phyloP scores from a whole-genome alignment of 1,140 invertebrate species.

The Marisa cornuarietis region DNA sequence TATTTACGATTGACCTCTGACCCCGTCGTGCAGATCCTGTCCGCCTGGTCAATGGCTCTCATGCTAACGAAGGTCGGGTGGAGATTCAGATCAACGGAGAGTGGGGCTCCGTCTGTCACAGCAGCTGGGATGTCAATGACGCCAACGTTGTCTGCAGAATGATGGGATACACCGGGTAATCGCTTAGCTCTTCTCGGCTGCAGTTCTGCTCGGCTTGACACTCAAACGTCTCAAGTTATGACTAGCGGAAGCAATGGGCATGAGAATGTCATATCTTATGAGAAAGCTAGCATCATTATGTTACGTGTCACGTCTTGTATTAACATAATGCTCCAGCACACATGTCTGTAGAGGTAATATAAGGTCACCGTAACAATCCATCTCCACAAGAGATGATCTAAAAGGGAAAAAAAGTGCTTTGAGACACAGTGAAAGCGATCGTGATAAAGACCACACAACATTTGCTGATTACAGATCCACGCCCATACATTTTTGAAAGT shows the following conservation, averaged over 20 bases:
- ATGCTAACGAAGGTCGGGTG: conserved; percentile 41
- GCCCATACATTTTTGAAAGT: not conserved
- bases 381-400: too few relatives aligned
- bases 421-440: not conserved
- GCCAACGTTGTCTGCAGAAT: conserved; percentile 46
- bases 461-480: not conserved
- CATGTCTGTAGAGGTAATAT: too few relatives aligned
- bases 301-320: not conserved
- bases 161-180: conserved; percentile 38
- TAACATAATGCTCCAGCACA: not conserved
- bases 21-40: conserved; percentile 13
- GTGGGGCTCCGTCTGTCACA: conserved; percentile 50
- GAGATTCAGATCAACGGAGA: conserved; percentile 38
- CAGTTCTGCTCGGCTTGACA: not conserved
- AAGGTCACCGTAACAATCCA: too few relatives aligned
- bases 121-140: conserved; percentile 33
- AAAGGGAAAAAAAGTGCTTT: too few relatives aligned
- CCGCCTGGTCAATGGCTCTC: conserved; percentile 29
- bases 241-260: not conserved
- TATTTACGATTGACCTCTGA: not conserved
- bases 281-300: not conserved
- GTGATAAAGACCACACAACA: not conserved
- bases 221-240: not conserved
- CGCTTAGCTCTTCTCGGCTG: not conserved
- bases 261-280: not conserved